Evolutionary conservation across 2,888 invertebrate genomes (phyloP).

Genomic region (Monoplex corrugatus): DNA sequence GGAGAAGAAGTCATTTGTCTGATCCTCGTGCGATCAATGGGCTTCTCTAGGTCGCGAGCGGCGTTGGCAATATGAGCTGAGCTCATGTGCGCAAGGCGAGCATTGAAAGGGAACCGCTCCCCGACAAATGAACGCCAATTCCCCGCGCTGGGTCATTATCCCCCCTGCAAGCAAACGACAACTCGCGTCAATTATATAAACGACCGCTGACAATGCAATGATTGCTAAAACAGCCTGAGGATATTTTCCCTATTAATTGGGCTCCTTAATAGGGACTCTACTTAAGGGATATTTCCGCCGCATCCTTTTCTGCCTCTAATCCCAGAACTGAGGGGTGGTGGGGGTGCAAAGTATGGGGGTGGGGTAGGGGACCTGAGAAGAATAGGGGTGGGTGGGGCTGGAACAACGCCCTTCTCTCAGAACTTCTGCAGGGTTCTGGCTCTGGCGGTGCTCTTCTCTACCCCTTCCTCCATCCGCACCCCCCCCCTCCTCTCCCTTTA

Average conservation of each 20-base stretch:
- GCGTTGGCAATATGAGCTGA: conserved; percentile 12
- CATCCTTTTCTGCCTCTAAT: conserved; percentile 47
- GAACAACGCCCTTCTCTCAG: conserved; percentile 8
- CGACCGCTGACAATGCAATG: conserved; percentile 52
- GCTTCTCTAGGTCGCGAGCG: background rate
- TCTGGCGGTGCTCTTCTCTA: background rate
- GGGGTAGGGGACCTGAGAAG: background rate
- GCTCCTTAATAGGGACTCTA: conserved; percentile 52
- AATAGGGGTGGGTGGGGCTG: background rate
- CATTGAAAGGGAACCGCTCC: conserved; percentile 21
- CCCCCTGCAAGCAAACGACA: conserved; percentile 51
- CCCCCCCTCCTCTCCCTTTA: background rate
- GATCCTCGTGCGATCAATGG: conserved; percentile 26
- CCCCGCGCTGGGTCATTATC: conserved; percentile 41
- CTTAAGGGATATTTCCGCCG: conserved; percentile 52
- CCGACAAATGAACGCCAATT: conserved; percentile 48
- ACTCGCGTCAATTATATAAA: conserved; percentile 52
- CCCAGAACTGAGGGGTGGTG: background rate
- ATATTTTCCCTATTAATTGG: conserved; percentile 51
- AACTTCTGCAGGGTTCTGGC: background rate
- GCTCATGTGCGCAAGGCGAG: conserved; percentile 7
- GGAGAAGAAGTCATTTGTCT: conserved; percentile 32
- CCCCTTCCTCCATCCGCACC: background rate
- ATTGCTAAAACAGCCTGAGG: conserved; percentile 51
- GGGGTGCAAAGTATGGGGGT: background rate